phyloP scores from a whole-genome alignment of 2,797 vertebrate genomes.

The Anomalospiza imberbis region DNA sequence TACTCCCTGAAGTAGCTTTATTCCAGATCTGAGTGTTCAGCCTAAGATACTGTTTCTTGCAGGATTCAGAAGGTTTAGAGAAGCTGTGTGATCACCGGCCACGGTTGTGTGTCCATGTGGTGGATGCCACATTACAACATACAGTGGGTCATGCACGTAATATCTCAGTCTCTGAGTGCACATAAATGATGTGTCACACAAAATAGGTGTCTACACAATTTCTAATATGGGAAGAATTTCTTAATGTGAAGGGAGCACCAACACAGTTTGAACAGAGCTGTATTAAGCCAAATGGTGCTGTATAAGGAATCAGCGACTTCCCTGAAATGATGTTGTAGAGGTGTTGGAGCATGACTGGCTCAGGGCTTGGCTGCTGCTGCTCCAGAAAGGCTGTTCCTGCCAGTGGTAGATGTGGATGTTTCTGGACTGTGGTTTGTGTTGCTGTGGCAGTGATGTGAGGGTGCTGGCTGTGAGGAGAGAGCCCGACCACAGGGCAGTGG shows the following conservation, averaged over 20 bases:
- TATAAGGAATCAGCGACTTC: not conserved
- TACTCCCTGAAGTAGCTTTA: not conserved
- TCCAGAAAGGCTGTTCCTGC: not conserved
- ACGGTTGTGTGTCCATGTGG: not conserved
- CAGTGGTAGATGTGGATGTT: not conserved
- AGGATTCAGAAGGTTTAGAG: not conserved
- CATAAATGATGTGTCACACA: not conserved
- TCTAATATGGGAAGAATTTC: not conserved
- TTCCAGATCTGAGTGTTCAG: not conserved
- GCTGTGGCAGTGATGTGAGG: not conserved
- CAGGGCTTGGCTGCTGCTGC: not conserved
- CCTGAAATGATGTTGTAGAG: not conserved
- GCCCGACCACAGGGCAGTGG: no score
- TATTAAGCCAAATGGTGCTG: not conserved
- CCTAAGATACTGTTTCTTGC: not conserved
- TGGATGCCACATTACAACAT: not conserved
- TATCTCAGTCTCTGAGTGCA: not conserved
- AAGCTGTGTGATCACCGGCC: not conserved
- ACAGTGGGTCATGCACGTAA: accelerated
- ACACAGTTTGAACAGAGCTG: not conserved
- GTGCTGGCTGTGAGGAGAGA: not conserved
- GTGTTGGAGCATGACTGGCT: not conserved
- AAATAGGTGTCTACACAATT: not conserved
- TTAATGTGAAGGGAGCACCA: not conserved
- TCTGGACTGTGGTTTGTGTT: not conserved